phyloP scores from a whole-genome alignment of 2,888 invertebrate species.

The Bombyx huttoni region DNA sequence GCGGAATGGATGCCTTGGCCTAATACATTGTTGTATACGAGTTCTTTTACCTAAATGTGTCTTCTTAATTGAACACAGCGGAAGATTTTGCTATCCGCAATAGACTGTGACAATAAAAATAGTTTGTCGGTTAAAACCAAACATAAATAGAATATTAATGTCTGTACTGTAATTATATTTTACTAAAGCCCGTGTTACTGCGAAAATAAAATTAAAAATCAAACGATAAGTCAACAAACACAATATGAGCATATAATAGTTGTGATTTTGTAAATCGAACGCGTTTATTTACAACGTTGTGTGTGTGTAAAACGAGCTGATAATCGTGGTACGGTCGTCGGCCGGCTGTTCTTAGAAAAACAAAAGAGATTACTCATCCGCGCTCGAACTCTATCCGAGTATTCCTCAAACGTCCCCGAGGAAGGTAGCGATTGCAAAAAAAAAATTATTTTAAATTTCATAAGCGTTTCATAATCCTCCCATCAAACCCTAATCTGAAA shows the following conservation, averaged over 20 bases:
- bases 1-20: not conserved
- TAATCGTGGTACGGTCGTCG: slow-evolving; percentile 39
- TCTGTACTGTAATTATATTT: too few relatives aligned
- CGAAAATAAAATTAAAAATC: not conserved
- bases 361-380: slow-evolving; percentile 71
- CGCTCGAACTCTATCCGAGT: slow-evolving; percentile 62
- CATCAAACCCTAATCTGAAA: too few relatives aligned
- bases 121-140: too few relatives aligned
- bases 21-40: not conserved
- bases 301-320: slow-evolving; percentile 30
- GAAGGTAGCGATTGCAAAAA: slow-evolving; percentile 43
- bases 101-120: too few relatives aligned
- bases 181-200: too few relatives aligned
- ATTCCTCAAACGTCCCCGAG: slow-evolving; percentile 48
- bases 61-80: too few relatives aligned
- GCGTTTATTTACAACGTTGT: slow-evolving; percentile 6
- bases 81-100: too few relatives aligned
- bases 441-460: not conserved
- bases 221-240: not conserved
- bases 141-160: too few relatives aligned
- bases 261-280: not conserved
- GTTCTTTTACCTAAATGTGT: too few relatives aligned
- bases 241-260: not conserved
- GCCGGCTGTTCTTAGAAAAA: slow-evolving; percentile 56
- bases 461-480: not conserved